These are phyloP conservation scores for Neosilurus hyrtlii DNA, from an alignment of 2,797 vertebrate species.

Conservation along the genomic window DNA sequence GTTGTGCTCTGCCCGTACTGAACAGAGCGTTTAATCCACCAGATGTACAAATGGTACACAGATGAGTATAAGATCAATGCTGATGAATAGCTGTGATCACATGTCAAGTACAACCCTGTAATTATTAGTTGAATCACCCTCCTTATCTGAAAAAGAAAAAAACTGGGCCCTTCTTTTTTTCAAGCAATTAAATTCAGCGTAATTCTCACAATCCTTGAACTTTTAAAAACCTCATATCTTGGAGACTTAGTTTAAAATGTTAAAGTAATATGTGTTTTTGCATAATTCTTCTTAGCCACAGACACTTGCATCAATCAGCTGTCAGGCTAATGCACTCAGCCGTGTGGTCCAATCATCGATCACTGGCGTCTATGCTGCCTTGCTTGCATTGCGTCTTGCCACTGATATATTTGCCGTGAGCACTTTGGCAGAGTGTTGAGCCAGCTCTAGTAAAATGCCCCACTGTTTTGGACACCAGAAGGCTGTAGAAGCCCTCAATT, in stretches of 20 bases:
- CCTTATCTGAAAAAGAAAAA: not conserved
- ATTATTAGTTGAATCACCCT: not conserved
- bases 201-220: not conserved
- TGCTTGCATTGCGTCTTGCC: constrained; percentile 26
- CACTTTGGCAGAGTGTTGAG: constrained; percentile 33
- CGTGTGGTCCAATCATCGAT: not conserved
- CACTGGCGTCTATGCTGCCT: not conserved
- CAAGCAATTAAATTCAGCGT: not conserved
- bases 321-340: not conserved
- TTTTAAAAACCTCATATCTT: not conserved
- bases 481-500: constrained; percentile 65
- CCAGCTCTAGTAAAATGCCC: constrained; percentile 41
- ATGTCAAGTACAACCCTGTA: not conserved
- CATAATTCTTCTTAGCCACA: not conserved
- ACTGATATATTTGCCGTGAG: constrained; percentile 37
- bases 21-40: not conserved
- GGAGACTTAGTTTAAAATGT: not conserved
- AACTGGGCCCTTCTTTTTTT: not conserved
- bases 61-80: not conserved
- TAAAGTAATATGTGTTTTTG: not conserved
- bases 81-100: not conserved
- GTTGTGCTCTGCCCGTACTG: not conserved
- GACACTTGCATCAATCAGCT: not conserved
- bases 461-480: constrained; percentile 61
- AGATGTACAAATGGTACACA: not conserved